phyloP scores from a whole-genome alignment of 2,888 invertebrate species.

The Platycheirus albimanus region DNA sequence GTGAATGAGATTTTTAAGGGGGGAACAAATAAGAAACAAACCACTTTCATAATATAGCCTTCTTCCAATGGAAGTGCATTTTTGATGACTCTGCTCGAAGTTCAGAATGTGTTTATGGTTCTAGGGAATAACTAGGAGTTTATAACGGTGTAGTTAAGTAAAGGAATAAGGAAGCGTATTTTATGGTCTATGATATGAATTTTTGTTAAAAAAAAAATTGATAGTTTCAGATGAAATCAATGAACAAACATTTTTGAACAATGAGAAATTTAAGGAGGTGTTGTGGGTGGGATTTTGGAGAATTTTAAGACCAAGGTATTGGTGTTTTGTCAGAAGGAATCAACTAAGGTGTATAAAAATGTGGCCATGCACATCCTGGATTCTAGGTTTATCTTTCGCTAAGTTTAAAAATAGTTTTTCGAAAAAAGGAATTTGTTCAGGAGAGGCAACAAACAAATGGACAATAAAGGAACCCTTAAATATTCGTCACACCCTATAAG shows the following conservation, averaged over 20 bases:
- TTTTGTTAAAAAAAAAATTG: constrained; percentile 44
- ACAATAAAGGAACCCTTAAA: too few relatives aligned
- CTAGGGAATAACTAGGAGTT: constrained; percentile 29
- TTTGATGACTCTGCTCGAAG: constrained; percentile 48
- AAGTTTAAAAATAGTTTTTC: too few relatives aligned
- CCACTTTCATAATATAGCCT: constrained; percentile 3
- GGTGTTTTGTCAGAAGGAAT: too few relatives aligned
- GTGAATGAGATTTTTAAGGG: constrained; percentile 35
- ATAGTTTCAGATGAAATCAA: constrained; percentile 55
- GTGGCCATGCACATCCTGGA: too few relatives aligned
- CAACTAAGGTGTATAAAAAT: too few relatives aligned
- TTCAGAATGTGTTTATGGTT: constrained; percentile 30
- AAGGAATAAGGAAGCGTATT: constrained; percentile 33
- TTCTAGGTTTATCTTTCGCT: too few relatives aligned
- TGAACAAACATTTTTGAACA: constrained; percentile 19
- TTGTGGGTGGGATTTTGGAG: background rate
- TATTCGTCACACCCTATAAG: too few relatives aligned
- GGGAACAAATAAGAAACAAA: constrained; percentile 16
- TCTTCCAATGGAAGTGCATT: constrained; percentile 42
- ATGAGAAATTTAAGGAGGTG: background rate
- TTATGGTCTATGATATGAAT: constrained; percentile 38
- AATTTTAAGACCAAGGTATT: constrained; percentile 5
- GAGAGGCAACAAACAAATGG: too few relatives aligned
- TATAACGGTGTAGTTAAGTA: constrained; percentile 36
- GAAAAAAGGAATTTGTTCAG: too few relatives aligned